Evolutionary conservation across 2,797 vertebrate genomes (phyloP).

Genomic region (Lemur catta): DNA sequence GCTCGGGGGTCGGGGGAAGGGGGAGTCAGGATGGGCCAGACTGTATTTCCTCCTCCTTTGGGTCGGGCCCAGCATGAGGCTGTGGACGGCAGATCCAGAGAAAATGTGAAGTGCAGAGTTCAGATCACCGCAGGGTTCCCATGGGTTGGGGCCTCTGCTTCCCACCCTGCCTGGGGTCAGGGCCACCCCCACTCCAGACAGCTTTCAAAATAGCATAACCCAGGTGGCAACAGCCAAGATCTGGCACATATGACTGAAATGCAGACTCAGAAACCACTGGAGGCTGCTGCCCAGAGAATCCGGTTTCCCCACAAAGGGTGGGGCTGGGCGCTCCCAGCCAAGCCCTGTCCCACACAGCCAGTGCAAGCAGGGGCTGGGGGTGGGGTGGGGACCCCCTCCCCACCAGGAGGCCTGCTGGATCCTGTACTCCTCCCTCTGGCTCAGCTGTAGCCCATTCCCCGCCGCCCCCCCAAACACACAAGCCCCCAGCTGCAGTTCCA

Average conservation of each 20-base stretch:
- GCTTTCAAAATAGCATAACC: not conserved
- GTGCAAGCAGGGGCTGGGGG: not conserved
- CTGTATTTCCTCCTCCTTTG: not conserved
- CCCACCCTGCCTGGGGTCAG: not conserved
- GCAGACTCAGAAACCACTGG: not conserved
- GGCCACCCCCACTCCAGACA: fast-evolving
- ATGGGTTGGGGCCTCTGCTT: fast-evolving
- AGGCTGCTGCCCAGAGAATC: not conserved
- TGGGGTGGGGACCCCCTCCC: not conserved
- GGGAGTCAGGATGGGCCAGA: not conserved
- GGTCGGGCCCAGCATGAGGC: too few relatives aligned
- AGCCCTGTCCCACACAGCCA: not conserved
- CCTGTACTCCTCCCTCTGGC: not conserved
- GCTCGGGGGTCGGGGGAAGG: not conserved
- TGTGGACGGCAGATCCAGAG: not conserved
- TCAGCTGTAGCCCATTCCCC: too few relatives aligned
- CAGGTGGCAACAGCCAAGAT: not conserved
- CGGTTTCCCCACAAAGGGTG: constrained; percentile 62
- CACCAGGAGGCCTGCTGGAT: fast-evolving
- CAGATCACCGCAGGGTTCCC: not conserved
- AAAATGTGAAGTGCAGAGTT: not conserved
- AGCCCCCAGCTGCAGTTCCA: too few relatives aligned
- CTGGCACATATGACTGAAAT: not conserved
- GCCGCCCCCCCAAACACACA: not conserved
- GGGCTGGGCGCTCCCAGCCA: constrained; percentile 9